These are phyloP conservation scores for Pitta sordida DNA, from an alignment of 2,113 vertebrate species.

Conservation along the genomic window DNA sequence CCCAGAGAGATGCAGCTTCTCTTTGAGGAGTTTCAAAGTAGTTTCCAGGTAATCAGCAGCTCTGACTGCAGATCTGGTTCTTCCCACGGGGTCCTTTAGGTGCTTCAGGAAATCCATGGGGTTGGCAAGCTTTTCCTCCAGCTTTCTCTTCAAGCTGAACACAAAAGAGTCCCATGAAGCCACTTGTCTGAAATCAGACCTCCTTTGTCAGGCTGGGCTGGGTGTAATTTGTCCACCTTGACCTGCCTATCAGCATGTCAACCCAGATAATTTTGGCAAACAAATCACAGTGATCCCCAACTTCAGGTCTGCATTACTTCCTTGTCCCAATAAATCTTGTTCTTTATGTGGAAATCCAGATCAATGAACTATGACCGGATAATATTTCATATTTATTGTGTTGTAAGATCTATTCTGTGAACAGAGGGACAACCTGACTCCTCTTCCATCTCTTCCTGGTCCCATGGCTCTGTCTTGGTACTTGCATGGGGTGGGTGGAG, in stretches of 20 bases:
- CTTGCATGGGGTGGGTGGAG: not conserved
- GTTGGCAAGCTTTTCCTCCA: not conserved
- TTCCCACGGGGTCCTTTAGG: slow-evolving; percentile 31
- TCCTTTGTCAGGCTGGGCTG: not conserved
- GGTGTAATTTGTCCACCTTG: not conserved
- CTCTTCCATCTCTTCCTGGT: not conserved
- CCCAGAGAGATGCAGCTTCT: not conserved
- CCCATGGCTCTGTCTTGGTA: not conserved
- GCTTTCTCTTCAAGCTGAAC: slow-evolving; percentile 1
- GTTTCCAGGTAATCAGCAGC: slow-evolving; percentile 40
- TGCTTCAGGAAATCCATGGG: slow-evolving; percentile 32
- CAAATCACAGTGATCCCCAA: not conserved
- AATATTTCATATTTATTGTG: not conserved
- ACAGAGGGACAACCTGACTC: not conserved
- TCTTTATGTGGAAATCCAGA: not conserved
- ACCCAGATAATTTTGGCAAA: not conserved
- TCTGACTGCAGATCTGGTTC: slow-evolving; percentile 14
- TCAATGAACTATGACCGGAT: not conserved
- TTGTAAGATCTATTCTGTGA: not conserved
- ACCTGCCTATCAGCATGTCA: not conserved
- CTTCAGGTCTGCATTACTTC: not conserved
- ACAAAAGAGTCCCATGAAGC: not conserved
- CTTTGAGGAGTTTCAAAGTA: slow-evolving; percentile 13
- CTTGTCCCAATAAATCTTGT: not conserved
- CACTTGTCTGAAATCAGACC: not conserved